Base-by-base conservation (phyloP, 2,888 invertebrate genomes). In the Calliopum simillimum region DNA sequence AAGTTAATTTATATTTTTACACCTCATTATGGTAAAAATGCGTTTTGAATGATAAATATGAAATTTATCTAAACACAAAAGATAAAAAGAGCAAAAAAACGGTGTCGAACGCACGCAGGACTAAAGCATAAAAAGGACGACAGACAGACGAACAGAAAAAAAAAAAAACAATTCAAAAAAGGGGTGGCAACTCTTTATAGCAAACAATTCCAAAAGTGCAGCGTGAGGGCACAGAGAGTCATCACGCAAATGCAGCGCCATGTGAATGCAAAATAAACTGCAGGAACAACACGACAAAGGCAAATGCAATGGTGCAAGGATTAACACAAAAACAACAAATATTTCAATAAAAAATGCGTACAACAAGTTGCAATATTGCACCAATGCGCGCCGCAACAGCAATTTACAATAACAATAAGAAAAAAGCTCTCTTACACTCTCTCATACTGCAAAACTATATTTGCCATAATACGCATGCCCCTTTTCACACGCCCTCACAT, bases 1-100 rank as follows among this genome's bases (percentile, higher is more conserved):
- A 21, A 23, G 6, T 49, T 70, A 59, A 70, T 59, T 47, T 33
- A 43, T 63, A 55, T 63, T 64, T 69, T 63, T 64, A 69, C 69
- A 69, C 69, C 58, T 69, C 58, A 63, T 69, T 59, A 70, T 25
- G 41, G 61, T 44, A 58, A 58, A 41, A 41, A 4, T 19, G 46
- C 5, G 46, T 46, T 11, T 41, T 41, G 14, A 41, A 59, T 2
- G 58, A 58, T 44, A 33, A 55, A 55, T 23, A 56, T 11, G n/a
- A 66, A 8, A 55, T 44, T 4, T 8, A 12, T 66, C 16, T 11
- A n/a, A 23, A 58, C 14, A 21, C 12, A 33, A 33, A 2, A 33
- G 33, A 33, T 8, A 3, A 8, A 33, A 8, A 8, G 33, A 33
- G 33, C 33, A 33, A 33, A 33, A 33, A 33, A n/a, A n/a, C n/a